These are phyloP conservation scores for Caenorhabditis zanzibari DNA, from an alignment of 2,888 invertebrate genomes.

Conservation along the genomic window DNA sequence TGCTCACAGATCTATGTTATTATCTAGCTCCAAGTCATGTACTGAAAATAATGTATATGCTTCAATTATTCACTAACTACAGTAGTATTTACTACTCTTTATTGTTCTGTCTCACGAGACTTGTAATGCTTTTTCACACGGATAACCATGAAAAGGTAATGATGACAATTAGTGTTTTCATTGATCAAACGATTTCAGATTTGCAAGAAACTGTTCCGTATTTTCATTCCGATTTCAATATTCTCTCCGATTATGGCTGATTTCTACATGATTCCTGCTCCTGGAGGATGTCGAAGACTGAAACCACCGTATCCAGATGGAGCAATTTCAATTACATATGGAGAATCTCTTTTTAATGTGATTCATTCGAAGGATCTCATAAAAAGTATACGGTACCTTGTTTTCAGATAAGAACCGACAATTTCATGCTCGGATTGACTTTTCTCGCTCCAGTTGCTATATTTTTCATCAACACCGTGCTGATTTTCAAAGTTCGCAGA, in stretches of 20 bases:
- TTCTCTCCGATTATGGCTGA: slow-evolving; percentile 24
- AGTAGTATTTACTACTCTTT: slow-evolving; percentile 25
- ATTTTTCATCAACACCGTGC: slow-evolving; percentile 11
- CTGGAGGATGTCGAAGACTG: slow-evolving; percentile 21
- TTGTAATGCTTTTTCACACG: slow-evolving; percentile 19
- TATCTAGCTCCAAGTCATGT: slow-evolving; percentile 29
- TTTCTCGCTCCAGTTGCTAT: slow-evolving; percentile 27
- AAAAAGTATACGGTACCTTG: too few relatives aligned
- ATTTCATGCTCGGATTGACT: slow-evolving; percentile 23
- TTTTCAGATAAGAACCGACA: slow-evolving; percentile 39
- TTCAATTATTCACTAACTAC: slow-evolving; percentile 27
- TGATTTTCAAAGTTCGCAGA: slow-evolving; percentile 39
- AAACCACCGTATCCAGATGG: slow-evolving; percentile 8
- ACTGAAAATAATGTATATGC: slow-evolving; percentile 23
- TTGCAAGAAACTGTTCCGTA: not conserved
- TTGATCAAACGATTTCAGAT: slow-evolving; percentile 10
- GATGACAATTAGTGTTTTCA: not conserved
- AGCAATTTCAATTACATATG: slow-evolving; percentile 8
- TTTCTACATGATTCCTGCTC: slow-evolving; percentile 37
- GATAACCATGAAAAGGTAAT: slow-evolving; percentile 18
- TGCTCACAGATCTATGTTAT: slow-evolving; percentile 21
- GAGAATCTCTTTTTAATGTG: slow-evolving; percentile 21
- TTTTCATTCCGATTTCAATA: slow-evolving; percentile 30
- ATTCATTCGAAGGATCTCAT: not conserved
- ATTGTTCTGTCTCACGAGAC: slow-evolving; percentile 34